Conservation (phyloP, 2,113 vertebrate genomes). For the Hyaena hyaena region DNA sequence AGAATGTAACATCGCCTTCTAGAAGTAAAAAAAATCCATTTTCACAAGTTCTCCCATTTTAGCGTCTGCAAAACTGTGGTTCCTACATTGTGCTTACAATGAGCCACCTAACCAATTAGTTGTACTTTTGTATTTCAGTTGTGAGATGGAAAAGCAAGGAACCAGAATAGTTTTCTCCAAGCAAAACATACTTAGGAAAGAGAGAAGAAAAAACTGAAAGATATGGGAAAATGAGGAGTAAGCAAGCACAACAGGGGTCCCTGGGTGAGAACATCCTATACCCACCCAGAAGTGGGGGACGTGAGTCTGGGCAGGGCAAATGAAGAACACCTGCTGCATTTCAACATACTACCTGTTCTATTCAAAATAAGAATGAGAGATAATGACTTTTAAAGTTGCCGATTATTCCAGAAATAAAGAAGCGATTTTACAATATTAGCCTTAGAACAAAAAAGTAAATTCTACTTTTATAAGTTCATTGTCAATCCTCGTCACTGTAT, state of each 20-base stretch:
- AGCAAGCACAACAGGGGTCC: neutral
- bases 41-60: neutral
- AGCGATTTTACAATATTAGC: neutral
- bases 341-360: neutral
- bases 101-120: neutral
- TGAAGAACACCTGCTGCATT: too few species aligned
- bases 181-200: neutral
- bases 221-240: neutral
- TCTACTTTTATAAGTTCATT: conserved; percentile 17
- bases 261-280: neutral
- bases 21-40: neutral
- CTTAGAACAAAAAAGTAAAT: conserved; percentile 53
- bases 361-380: neutral
- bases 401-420: conserved; percentile 48
- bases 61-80: neutral
- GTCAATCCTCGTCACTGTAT: conserved; percentile 6
- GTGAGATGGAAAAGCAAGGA: neutral
- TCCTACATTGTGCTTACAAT: neutral
- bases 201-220: neutral
- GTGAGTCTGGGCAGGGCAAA: neutral
- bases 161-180: neutral
- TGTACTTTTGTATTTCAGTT: neutral
- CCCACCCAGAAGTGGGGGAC: neutral
- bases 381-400: conserved; percentile 13
- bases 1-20: neutral